These are phyloP conservation scores for Agrochola circellaris DNA, from an alignment of 2,888 invertebrate genomes.

Conservation along the genomic window DNA sequence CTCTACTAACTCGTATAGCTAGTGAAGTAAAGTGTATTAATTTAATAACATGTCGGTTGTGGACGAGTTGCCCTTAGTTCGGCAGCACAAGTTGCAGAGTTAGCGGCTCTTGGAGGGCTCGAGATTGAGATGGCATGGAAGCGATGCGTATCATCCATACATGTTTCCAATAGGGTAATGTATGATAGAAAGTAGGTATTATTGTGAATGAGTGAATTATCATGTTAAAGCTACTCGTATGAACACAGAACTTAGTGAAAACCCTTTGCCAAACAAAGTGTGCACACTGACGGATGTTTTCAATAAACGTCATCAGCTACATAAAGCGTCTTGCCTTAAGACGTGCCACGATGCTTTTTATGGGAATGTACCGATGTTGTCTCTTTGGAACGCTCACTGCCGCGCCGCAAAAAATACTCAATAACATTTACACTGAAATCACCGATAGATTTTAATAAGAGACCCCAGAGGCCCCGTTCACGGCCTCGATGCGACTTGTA, in stretches of 20 bases:
- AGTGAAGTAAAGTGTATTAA: constrained; percentile 35
- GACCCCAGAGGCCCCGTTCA: not conserved
- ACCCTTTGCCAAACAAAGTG: not conserved
- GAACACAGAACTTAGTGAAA: not conserved
- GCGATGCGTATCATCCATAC: not conserved
- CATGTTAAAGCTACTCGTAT: not conserved
- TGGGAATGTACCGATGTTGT: not conserved
- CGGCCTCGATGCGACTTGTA: too few species aligned
- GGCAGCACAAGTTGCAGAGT: constrained; percentile 2
- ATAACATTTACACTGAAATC: not conserved
- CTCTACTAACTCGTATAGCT: not conserved
- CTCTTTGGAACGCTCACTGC: not conserved
- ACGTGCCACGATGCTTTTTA: not conserved
- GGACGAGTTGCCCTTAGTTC: constrained; percentile 13
- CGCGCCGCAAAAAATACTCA: not conserved
- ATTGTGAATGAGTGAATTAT: not conserved
- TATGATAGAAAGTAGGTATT: too few species aligned
- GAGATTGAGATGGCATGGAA: not conserved
- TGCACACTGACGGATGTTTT: not conserved
- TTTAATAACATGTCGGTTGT: constrained; percentile 28
- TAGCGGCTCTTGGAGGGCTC: not conserved
- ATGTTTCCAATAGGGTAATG: not conserved
- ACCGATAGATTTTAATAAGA: not conserved
- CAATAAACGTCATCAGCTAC: not conserved
- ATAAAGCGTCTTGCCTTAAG: not conserved